Conservation (phyloP, 2,113 vertebrate species). For the Mirounga angustirostris region DNA sequence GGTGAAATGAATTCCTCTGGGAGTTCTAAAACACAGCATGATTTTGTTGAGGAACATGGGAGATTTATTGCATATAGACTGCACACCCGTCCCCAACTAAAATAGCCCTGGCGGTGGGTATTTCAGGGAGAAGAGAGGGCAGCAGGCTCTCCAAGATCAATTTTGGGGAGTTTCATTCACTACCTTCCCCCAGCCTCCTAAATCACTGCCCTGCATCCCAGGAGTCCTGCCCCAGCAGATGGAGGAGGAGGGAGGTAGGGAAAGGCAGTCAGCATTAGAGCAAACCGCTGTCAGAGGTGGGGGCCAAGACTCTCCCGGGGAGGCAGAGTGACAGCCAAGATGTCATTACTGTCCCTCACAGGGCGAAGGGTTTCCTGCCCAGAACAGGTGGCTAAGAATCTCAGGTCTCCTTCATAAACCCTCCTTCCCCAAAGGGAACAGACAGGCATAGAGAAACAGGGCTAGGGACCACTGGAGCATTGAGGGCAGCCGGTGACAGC, state of each 20-base stretch:
- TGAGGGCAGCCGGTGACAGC: background rate
- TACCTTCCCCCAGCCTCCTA: background rate
- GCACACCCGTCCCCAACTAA: background rate
- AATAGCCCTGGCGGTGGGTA: background rate
- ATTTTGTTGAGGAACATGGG: background rate
- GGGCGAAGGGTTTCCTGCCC: background rate
- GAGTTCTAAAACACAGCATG: background rate
- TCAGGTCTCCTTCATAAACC: background rate
- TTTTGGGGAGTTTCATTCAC: background rate
- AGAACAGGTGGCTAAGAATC: background rate
- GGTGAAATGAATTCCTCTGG: background rate
- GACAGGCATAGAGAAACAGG: background rate
- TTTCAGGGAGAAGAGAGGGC: background rate
- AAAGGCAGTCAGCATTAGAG: background rate
- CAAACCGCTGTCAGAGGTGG: background rate
- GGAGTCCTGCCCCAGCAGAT: background rate
- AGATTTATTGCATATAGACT: background rate
- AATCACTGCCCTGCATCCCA: background rate
- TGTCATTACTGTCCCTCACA: background rate
- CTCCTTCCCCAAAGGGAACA: background rate
- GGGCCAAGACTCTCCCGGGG: rapidly evolving
- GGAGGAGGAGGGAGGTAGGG: background rate
- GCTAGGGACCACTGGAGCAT: background rate
- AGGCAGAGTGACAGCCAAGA: too few relatives aligned
- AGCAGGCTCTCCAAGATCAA: background rate